phyloP scores from a whole-genome alignment of 2,113 vertebrate species.

The Sarotherodon lohbergeri region DNA sequence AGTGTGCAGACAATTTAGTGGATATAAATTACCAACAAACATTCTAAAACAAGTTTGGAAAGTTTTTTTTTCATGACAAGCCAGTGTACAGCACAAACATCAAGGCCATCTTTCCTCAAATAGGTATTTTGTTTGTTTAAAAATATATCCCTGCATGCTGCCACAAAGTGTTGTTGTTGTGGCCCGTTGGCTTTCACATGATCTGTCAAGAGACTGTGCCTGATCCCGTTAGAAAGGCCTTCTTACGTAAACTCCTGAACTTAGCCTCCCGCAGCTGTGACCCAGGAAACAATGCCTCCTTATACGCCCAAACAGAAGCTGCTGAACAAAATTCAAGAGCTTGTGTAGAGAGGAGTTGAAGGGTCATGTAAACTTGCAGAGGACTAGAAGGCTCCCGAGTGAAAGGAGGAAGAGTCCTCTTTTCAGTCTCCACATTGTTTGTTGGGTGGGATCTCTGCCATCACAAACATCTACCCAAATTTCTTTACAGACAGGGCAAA shows the following conservation, averaged over 20 bases:
- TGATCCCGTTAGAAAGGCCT: conserved; percentile 44
- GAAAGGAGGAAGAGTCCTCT: conserved; percentile 63
- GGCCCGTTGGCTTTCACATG: conserved; percentile 58
- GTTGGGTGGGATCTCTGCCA: conserved; percentile 60
- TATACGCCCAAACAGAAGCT: conserved; percentile 60
- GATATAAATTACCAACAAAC: conserved; percentile 65
- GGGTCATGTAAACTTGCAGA: conserved; percentile 74
- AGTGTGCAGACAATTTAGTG: conserved; percentile 50
- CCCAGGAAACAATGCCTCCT: conserved; percentile 61
- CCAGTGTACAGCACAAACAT: conserved; percentile 30
- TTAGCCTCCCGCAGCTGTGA: conserved; percentile 54
- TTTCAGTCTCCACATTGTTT: conserved; percentile 58
- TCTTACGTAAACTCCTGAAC: conserved; percentile 62
- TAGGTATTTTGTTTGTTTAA: conserved; percentile 33
- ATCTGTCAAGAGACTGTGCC: conserved; percentile 32
- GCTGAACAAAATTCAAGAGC: conserved; percentile 56
- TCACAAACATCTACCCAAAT: conserved; percentile 58
- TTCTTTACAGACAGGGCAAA: conserved; percentile 51
- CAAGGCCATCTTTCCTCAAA: conserved; percentile 31
- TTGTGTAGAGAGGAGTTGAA: conserved; percentile 63
- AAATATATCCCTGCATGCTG: conserved; percentile 44
- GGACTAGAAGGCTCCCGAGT: conserved; percentile 54
- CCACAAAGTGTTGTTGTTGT: conserved; percentile 43
- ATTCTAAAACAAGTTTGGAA: conserved; percentile 42
- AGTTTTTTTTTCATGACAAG: conserved; percentile 33